Base-by-base conservation (phyloP, 1,140 invertebrate species). In the Ruditapes philippinarum region DNA sequence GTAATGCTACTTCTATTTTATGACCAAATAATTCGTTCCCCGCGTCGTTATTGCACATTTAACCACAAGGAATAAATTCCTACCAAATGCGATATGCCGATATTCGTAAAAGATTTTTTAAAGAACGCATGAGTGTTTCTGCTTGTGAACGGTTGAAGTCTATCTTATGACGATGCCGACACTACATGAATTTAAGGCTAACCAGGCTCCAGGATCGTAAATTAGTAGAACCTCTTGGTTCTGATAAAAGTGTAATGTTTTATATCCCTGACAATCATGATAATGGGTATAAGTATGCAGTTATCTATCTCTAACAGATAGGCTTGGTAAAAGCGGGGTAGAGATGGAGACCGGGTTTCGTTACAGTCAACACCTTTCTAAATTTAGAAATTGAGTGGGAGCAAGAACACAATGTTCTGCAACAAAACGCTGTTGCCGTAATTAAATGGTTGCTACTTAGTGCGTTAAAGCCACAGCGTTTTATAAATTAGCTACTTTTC, bases 191-290 rank as follows among this genome's bases (percentile, higher is more conserved):
- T 45, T n/a, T 62, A 79, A 38, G 74, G 73, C 60, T 28, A 45
- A 45, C 65, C 60, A 84, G 81, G 62, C 42, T 25, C 36, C 40
- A 19, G 11, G 45, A 45, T 60, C 85, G 51, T 87, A 87, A 87
- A 87, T 87, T 87, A 87, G 85, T 65, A 40, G 22, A 87, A 60
- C 60, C 74, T 76, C 38, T 33, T 79, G 3, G 73, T 33, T 70
- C 49, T 65, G 85, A 87, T 87, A 87, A 87, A 87, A 78, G 74
- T 79, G 85, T 87, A 51, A 76, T 76, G 70, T 74, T 87, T 87
- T 87, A 62, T 60, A 54, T 76, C 62, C 57, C 57, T 25, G 3
- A 2, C 60, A 86, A 87, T 87, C 85, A 68, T 51, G 49, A 68
- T 87, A 79, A 87, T 87, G 51, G 73, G 54, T 28, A 17, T 65